Evolutionary conservation across 2,113 vertebrate genomes (phyloP), one percentile per base, ranked within the genome.

Genomic region (Microcebus griseorufus): DNA sequence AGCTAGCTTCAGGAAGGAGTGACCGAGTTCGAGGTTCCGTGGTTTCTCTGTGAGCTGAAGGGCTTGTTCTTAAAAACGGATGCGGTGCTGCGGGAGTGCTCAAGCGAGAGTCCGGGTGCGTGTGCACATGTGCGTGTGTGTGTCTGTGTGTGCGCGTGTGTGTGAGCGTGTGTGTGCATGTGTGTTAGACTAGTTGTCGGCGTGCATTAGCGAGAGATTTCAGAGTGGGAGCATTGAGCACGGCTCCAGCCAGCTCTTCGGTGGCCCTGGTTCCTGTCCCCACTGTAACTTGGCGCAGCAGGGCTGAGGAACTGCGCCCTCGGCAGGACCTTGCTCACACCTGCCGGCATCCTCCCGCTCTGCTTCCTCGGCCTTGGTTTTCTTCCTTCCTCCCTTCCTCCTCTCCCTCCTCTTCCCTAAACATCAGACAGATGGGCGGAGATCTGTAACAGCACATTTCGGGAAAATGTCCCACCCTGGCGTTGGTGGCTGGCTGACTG

Each of bases 401-500:
- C 11, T 29, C 45, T 82, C 10, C 64, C n/a, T 79, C 17, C 22
- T 32, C 45, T 29, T 10, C 14, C 34, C 39, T 13, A 29, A 25
- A 27, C 7, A 3, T 13, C 13, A 4, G 58, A 39, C 27, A 5
- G 8, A 27, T 3, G 42, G 55, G 67, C 48, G 2, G 76, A 92
- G 73, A 39, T 5, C 83, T 27, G 13, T 7, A 32, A n/a, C 4
- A 13, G 12, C 0, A 27, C 4, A 3, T 84, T 22, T 11, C 7
- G 8, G 6, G 39, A 32, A 13, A 1, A 32, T 4, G 5, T 20
- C 20, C 9, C 1, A 9, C 3, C 5, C 7, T 34, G 25, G 32
- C 18, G 29, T 34, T 23, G 20, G 64, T 29, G 5, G 39, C 32
- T 25, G 6, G 23, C 25, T 34, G 6, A n/a, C 7, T 9, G 9